These are phyloP conservation scores for Aplodontia rufa DNA, from an alignment of 2,113 vertebrate genomes.

Conservation along the genomic window DNA sequence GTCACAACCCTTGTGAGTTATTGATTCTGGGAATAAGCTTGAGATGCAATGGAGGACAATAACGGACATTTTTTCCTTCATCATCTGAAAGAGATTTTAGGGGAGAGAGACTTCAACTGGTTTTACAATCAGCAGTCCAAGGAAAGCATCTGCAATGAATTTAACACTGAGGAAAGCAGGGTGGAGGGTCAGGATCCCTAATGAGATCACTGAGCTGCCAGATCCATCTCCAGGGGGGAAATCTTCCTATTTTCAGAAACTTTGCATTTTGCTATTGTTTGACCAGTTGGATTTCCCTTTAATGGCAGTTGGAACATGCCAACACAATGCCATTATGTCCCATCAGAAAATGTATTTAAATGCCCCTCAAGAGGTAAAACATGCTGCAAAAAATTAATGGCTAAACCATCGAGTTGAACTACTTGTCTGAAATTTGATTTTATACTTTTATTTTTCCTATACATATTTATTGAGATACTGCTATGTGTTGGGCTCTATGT, in stretches of 20 bases:
- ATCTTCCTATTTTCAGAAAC: neutral
- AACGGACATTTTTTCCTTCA: neutral
- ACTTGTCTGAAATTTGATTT: neutral
- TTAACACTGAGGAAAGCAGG: neutral
- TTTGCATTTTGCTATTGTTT: neutral
- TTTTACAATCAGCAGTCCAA: neutral
- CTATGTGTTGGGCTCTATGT: neutral
- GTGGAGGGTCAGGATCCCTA: neutral
- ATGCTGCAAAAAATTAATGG: neutral
- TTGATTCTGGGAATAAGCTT: neutral
- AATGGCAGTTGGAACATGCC: neutral
- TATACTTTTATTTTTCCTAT: neutral
- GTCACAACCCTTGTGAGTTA: neutral
- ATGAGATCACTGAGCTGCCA: neutral
- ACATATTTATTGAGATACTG: slow-evolving; percentile 21
- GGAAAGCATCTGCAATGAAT: neutral
- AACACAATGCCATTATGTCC: neutral
- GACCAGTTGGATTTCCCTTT: neutral
- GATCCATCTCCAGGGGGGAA: neutral
- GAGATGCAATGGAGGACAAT: neutral
- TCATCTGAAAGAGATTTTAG: neutral
- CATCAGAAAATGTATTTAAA: neutral
- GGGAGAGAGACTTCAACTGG: neutral
- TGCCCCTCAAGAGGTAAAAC: neutral
- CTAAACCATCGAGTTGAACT: neutral